Base-by-base conservation (phyloP, 2,797 vertebrate genomes). In the Neosilurus hyrtlii region DNA sequence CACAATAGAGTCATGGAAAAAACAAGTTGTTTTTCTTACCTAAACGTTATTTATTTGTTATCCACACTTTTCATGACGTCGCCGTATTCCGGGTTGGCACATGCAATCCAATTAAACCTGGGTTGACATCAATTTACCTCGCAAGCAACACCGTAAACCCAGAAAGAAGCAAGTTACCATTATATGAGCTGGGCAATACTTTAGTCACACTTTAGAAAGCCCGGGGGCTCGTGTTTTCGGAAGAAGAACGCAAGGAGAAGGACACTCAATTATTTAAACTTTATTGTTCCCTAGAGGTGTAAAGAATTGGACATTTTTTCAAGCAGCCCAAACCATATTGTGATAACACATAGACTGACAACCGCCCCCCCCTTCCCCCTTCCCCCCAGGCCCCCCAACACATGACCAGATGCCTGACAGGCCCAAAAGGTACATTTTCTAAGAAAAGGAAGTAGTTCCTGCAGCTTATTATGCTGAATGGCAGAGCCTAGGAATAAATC, bases 401-500 rank as follows among this genome's bases (percentile, higher is more conserved):
- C 52, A 22, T 80, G 76, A 78, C 70, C 79, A 85, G 83, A 85
- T 80, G 77, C 84, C 24, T 65, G 77, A 65, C 63, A 70, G 24
- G 59, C n/a, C 77, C 71, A 83, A 82, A 83, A 83, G 30, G 80
- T 82, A 71, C 83, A 78, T 81, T 88, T 76, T 67, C 80, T 83
- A 79, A 85, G 61, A 84, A 66, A 62, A 87, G 86, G 85, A 90
- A 87, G 65, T 80, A 77, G 80, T 83, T 86, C 68, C 82, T 79
- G 81, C 59, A 82, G 81, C 82, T 86, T 85, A 81, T 88, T 86
- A 84, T 87, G 52, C 79, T 77, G 70, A 88, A 84, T 72, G 76
- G 20, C 80, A 79, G 80, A 76, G 76, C 71, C 75, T 43, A 73
- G 75, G 86, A 89, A 88, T 89, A 88, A 86, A 90, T 89, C 83